Conservation (phyloP, 2,797 vertebrate genomes). For the Podarcis siculus region DNA sequence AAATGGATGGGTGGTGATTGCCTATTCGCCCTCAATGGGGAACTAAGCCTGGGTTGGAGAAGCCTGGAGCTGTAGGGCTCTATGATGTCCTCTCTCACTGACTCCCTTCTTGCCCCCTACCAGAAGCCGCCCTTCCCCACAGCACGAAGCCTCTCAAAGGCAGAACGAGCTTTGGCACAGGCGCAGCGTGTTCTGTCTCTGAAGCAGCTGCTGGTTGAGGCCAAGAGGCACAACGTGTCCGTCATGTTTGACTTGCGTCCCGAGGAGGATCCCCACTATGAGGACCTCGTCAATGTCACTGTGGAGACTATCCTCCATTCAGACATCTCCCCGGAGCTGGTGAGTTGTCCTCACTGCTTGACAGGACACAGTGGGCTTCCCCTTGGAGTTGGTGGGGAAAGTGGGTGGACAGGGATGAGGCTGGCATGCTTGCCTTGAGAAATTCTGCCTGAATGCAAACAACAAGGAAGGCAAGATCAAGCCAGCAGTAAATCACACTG, state of each 20-base stretch:
- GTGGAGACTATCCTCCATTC: conserved; percentile 76
- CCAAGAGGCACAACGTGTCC: conserved; percentile 79
- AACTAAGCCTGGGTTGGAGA: neutral
- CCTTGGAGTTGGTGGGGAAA: neutral
- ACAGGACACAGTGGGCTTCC: neutral
- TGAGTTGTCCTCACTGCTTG: conserved; percentile 54
- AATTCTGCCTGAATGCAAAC: neutral
- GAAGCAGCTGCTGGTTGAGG: conserved; percentile 76
- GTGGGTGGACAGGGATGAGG: neutral
- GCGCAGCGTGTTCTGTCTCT: conserved; percentile 83
- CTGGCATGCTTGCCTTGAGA: neutral
- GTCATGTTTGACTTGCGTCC: conserved; percentile 90
- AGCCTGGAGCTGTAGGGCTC: neutral
- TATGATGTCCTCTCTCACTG: neutral
- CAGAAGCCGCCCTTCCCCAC: conserved; percentile 87
- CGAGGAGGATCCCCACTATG: conserved; percentile 69
- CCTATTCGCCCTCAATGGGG: neutral
- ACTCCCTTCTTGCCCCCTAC: conserved; percentile 4
- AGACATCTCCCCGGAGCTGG: conserved; percentile 77
- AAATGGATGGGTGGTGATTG: neutral
- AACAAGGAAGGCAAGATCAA: neutral
- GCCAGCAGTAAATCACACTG: no score
- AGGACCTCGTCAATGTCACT: conserved; percentile 75
- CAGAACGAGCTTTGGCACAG: conserved; percentile 67
- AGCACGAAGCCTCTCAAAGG: conserved; percentile 74